Conservation (phyloP, 2,888 invertebrate species). For the Mythimna pallens region DNA sequence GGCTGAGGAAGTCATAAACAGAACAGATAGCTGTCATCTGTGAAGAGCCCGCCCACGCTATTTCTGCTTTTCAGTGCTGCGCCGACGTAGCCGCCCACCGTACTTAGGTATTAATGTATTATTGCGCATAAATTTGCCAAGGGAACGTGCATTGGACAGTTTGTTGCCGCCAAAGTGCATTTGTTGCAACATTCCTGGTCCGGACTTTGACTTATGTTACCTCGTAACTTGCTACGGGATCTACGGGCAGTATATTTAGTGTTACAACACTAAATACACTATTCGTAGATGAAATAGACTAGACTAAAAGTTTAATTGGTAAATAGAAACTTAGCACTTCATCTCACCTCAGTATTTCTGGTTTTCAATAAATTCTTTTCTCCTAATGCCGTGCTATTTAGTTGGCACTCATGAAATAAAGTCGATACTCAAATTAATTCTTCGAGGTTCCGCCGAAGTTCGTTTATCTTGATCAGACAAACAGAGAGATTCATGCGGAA, state of each 20-base stretch:
- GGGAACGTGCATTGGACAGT: conserved; percentile 77
- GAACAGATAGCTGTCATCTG: conserved; percentile 87
- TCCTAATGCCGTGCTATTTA: neutral
- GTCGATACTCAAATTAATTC: neutral
- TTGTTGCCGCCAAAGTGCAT: conserved; percentile 73
- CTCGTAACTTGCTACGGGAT: conserved; percentile 3
- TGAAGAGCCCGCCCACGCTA: conserved; percentile 89
- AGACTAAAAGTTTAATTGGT: neutral
- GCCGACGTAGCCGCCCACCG: conserved; percentile 78
- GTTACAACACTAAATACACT: neutral
- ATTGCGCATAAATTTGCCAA: conserved; percentile 77
- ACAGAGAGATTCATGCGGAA: conserved; percentile 34
- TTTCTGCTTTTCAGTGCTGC: conserved; percentile 85
- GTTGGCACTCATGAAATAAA: neutral
- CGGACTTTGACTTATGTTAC: conserved; percentile 34
- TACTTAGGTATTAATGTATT: conserved; percentile 68
- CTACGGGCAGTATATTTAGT: neutral
- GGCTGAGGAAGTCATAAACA: conserved; percentile 90
- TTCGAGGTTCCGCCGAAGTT: neutral
- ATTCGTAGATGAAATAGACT: neutral
- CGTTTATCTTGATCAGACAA: conserved; percentile 16
- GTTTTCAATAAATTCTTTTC: neutral
- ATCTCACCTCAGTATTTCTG: no score
- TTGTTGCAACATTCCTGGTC: conserved; percentile 58
- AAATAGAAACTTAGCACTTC: neutral